Base-by-base conservation (phyloP, 2,113 vertebrate species). In the Cyanocitta stelleri region DNA sequence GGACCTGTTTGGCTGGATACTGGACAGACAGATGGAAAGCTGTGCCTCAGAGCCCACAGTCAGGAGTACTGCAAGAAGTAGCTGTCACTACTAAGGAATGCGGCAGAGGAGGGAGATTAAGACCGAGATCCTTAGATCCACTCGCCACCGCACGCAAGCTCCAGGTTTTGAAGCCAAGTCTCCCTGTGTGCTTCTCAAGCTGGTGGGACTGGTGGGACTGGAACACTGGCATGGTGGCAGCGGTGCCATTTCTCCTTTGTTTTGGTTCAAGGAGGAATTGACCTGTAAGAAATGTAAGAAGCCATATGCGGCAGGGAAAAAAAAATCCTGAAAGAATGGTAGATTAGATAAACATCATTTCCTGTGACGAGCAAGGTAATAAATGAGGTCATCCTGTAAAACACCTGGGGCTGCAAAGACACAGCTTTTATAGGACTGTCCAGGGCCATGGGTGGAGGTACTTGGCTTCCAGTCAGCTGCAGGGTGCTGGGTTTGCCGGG, bases 331-430 rank as follows among this genome's bases (percentile, higher is more conserved):
- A 59, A 95, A 90, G 82, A 83, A 44, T 12, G 62, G 81, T 86
- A 93, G 92, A 92, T 94, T 81, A 97, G 96, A 96, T 96, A 90
- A 95, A 93, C 86, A 85, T 89, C 73, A 94, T 96, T 95, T 97
- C 96, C 96, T 95, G 90, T 78, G 94, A 94, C 2, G 73, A 93
- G 93, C 77, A 75, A 96, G 95, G 95, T 91, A 95, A 85, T 92
- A 63, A 92, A 93, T 95, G 93, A 94, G 74, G 88, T 97, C 90
- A 93, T 23, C 80, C 80, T 21, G 48, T 93, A 94, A 93, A 97
- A 81, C 88, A 94, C 92, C 93, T 51, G 32, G 54, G 95, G 90
- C 94, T 89, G 90, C 1, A 1, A 89, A 95, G 84, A 83, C 37
- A 43, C 5, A n/a, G 56, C 59, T 85, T 88, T 87, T 75, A 39